A percentile compares a stretch with the other conserved stretches of the same genome.
Evolutionary conservation across 2,113 vertebrate species (phyloP).

Genomic region (Solea solea): DNA sequence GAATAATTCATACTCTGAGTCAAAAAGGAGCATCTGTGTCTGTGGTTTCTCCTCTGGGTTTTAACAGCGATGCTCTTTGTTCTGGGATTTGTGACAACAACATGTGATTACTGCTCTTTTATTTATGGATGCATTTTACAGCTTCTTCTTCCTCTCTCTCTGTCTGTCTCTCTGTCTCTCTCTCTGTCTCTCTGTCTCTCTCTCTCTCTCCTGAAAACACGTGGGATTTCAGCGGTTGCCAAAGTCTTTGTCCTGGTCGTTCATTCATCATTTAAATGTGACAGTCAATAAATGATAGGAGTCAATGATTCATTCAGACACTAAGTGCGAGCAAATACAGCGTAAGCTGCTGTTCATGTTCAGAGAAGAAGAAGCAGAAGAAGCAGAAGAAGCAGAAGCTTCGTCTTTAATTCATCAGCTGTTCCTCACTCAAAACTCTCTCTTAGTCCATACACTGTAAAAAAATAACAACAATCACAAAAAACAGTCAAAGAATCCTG

Average conservation of each 20-base stretch:
- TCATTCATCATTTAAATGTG: conserved; percentile 72
- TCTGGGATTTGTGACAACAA: conserved; percentile 67
- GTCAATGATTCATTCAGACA: conserved; percentile 75
- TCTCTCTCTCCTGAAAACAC: neutral
- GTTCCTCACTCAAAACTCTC: conserved; percentile 36
- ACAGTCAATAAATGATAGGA: conserved; percentile 79
- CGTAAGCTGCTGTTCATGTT: conserved; percentile 52
- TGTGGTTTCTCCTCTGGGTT: conserved; percentile 41
- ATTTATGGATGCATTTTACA: conserved; percentile 62
- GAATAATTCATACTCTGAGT: conserved; percentile 36
- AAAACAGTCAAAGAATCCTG: too few species aligned
- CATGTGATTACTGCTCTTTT: conserved; percentile 59
- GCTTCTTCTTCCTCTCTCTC: conserved; percentile 31
- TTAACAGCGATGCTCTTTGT: conserved; percentile 36
- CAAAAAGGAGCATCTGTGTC: conserved; percentile 43
- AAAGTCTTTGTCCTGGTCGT: conserved; percentile 46
- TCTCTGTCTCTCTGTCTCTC: neutral
- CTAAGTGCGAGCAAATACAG: conserved; percentile 67
- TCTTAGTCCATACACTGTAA: conserved; percentile 7
- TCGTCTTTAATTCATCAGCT: conserved; percentile 67
- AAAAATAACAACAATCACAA: neutral
- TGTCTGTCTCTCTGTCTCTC: conserved; percentile 9
- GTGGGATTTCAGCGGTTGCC: conserved; percentile 52
- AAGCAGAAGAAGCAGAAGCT: conserved; percentile 16
- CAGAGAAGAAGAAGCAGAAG: conserved; percentile 20